These are phyloP conservation scores for Oscheius myriophilus DNA, from an alignment of 2,888 invertebrate species.

Conservation along the genomic window DNA sequence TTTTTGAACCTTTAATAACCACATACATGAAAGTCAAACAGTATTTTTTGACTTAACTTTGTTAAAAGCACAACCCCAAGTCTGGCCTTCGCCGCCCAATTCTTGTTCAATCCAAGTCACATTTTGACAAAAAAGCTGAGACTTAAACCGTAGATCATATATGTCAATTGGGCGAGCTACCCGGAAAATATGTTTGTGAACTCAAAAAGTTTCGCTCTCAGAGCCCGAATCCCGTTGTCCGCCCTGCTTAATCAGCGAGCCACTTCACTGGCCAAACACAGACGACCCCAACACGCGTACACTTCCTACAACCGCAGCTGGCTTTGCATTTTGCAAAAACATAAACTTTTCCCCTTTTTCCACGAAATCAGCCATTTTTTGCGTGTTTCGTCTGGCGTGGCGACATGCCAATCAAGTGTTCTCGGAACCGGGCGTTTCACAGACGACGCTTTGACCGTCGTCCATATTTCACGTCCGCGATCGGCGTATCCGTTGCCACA, in stretches of 20 bases:
- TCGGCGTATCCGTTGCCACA: not conserved
- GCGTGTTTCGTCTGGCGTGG: constrained; percentile 1
- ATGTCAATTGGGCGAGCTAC: not conserved
- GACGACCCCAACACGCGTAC: constrained; percentile 25
- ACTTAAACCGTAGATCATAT: too few relatives aligned
- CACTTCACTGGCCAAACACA: constrained; percentile 30
- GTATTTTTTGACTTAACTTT: too few relatives aligned
- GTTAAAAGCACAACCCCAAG: too few relatives aligned
- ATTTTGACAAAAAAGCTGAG: too few relatives aligned
- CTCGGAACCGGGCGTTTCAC: constrained; percentile 24
- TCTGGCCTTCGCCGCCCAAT: too few relatives aligned
- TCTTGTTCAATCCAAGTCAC: too few relatives aligned
- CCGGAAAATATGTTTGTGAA: not conserved
- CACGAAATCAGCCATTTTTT: constrained; percentile 16
- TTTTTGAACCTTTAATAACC: too few relatives aligned
- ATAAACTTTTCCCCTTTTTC: not conserved
- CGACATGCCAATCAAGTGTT: constrained; percentile 21
- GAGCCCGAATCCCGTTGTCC: constrained; percentile 24
- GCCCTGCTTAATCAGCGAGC: constrained; percentile 30
- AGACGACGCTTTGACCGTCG: constrained; percentile 17
- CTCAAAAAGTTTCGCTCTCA: constrained; percentile 7
- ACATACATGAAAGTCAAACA: too few relatives aligned
- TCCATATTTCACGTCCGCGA: constrained; percentile 24
- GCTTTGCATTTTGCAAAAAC: not conserved
- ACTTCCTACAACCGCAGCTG: constrained; percentile 7